Base-by-base conservation (phyloP, 2,888 invertebrate genomes). In the Drosophila sordidula region DNA sequence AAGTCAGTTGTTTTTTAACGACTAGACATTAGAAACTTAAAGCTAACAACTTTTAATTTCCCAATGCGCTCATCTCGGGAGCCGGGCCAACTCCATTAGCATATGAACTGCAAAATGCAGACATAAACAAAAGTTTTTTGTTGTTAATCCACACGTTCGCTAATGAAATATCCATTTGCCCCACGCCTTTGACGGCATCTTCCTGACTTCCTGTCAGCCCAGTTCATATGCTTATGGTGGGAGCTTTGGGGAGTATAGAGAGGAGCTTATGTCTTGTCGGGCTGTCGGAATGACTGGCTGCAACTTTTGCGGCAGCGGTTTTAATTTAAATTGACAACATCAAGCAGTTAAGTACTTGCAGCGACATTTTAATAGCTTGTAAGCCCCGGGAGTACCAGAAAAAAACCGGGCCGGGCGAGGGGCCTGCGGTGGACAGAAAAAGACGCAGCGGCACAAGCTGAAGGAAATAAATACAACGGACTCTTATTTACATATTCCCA, bases 301-400 rank as follows among this genome's bases (percentile, higher is more conserved):
- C 72, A 85, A 85, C 86, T 83, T 83, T 76, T 85, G 88, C 69
- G 88, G 88, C 83, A 83, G 61, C 66, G 86, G 71, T 85, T 89
- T 89, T 90, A 89, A 89, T 90, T 89, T 89, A 90, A 89, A 89
- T 89, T 89, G 90, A 89, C 88, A 90, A 77, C 83, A 83, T 79
- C 88, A 90, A 80, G 89, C 89, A 90, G 89, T 89, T 89, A 90
- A 89, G 90, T 79, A 89, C 89, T 90, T 85, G 78, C 76, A 85
- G 90, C 85, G 86, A 89, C 90, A 90, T 89, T 89, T 89, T 90
- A 89, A 89, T 87, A 90, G 88, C 89, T 87, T 85, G 80, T 90
- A 89, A 90, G 81, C 80, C 88, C 79, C 89, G 76, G 46, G 88
- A 85, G 90, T 76, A 76, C 70, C 59, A 70, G 50, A 46, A 67